Evolutionary conservation across 2,888 invertebrate species (phyloP), one percentile per base, ranked within the genome.

Genomic region (Napeogenes sylphis): DNA sequence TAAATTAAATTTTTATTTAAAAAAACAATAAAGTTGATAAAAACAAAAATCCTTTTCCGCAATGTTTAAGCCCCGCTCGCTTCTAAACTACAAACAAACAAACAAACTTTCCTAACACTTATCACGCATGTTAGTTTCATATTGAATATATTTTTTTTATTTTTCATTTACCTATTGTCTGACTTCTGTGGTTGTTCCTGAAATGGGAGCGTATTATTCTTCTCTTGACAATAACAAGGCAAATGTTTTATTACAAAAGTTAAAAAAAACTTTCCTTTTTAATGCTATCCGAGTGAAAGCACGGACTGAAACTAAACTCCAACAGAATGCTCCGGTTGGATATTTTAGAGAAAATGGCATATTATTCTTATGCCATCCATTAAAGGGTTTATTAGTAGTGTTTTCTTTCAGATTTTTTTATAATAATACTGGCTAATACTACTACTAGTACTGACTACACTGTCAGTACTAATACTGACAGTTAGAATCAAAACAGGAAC

Each of bases 41-140:
- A 42, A 6, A 42, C 42, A 12, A 30, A 51, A 30, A 30, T 14
- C 63, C 57, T 57, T 55, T 63, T 61, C 57, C 59, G 33, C 65
- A 53, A 45, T 63, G 33, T 59, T 46, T 55, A 63, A 56, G 57
- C 55, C 56, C 56, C 46, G 51, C 56, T 59, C 57, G 57, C 57
- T 45, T 60, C 60, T 62, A 66, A 66, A 56, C 67, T 56, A 60
- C 56, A 42, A 58, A 21, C 21, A 21, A 58, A 21, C 21, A 21
- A 62, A 58, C 58, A 58, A 68, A 70, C 67, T 68, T 70, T 65
- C 38, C 59, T 59, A 68, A 70, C 68, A 64, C 65, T 46, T 60
- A 35, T 51, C 62, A 63, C 61, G 56, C 63, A 61, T 51, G 58
- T 60, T 66, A 61, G 58, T 64, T 64, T 63, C 62, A 64, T 62